phyloP scores from a whole-genome alignment of 2,797 vertebrate genomes.

The Heterohyrax brucei region DNA sequence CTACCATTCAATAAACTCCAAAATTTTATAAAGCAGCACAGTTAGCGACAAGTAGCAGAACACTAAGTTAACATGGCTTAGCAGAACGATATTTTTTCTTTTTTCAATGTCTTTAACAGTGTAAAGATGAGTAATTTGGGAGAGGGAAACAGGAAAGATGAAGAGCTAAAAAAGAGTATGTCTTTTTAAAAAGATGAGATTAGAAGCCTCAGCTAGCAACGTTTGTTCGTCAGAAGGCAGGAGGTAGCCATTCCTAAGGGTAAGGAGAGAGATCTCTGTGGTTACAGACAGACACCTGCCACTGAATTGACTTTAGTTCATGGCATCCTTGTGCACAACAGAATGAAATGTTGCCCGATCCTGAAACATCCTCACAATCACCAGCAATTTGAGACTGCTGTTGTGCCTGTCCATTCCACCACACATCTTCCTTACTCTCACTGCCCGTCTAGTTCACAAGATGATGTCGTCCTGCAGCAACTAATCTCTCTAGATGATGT shows the following conservation, averaged over 20 bases:
- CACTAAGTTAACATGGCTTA: constrained; percentile 17
- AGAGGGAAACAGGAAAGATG: not conserved
- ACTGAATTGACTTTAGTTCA: not conserved
- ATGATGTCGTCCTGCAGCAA: not conserved
- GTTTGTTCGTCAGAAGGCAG: not conserved
- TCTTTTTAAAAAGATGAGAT: not conserved
- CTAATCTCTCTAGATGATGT: not conserved
- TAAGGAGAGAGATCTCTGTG: not conserved
- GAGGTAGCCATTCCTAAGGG: not conserved
- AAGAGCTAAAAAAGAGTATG: not conserved
- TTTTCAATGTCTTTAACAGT: not conserved
- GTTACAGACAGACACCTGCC: not conserved
- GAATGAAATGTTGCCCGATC: not conserved
- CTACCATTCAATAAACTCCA: not conserved
- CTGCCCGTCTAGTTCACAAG: not conserved
- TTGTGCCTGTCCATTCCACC: not conserved
- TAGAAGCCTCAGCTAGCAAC: not conserved
- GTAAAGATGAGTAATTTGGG: not conserved
- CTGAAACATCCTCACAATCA: not conserved
- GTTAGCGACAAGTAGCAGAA: not conserved
- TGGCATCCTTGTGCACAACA: not conserved
- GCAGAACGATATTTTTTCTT: not conserved
- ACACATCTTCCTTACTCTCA: not conserved
- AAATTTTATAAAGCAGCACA: constrained; percentile 40
- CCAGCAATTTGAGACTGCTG: not conserved